Base-by-base conservation (phyloP, 2,797 vertebrate species). In the Enteromius paludinosus region DNA sequence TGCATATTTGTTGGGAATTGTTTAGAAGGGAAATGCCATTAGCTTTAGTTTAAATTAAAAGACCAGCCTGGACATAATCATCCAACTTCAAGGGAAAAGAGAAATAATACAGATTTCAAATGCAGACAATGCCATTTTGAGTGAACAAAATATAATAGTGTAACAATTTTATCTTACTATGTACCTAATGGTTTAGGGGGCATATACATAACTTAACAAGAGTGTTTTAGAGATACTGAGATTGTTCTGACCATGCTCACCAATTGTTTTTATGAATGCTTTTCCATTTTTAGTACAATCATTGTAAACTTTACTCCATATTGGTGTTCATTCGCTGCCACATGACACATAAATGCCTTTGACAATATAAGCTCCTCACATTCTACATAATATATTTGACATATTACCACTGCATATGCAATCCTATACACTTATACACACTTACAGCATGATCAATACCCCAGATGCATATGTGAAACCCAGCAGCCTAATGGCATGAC, bases 391-490 rank as follows among this genome's bases (percentile, higher is more conserved):
- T n/a, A 43, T 41, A 68, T 18, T 47, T 28, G 38, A 69, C 12
- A 17, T 4, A 17, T 70, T 45, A 11, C 43, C 4, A 71, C 18
- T 54, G 15, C 49, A 49, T 56, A 35, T n/a, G 18, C 14, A 45
- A 41, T 70, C 52, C 73, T 45, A 52, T 77, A 77, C 59, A 65
- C 79, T 41, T 25, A 56, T 61, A 69, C 43, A 81, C 68, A 25
- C 23, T 25, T 59, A 20, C 14, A 17, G 20, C 17, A 23, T 56
- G 38, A 77, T 84, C 79, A 66, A 71, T 81, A 47, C 65, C 6
- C 41, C 56, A 84, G 25, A 52, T 72, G 56, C 65, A 25, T 43
- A 18, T 65, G 65, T 45, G 56, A 41, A 71, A 66, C 65, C 18
- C 38, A 74, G 33, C n/a, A 23, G 33, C 18, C 52, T 75, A n/a